Base-by-base conservation (phyloP, 2,113 vertebrate species). In the Galemys pyrenaicus region DNA sequence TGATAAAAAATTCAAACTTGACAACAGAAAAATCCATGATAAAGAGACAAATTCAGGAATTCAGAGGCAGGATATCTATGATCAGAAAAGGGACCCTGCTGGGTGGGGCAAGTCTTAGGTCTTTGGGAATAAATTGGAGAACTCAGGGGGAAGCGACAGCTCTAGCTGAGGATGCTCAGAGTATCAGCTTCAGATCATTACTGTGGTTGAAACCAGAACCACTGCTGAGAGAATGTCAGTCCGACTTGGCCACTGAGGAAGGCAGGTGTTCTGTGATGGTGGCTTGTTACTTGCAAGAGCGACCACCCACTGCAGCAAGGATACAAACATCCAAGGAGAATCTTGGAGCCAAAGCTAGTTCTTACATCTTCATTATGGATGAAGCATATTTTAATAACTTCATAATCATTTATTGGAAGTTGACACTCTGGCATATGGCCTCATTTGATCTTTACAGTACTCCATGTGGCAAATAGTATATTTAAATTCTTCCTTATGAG, bases 291-390 rank as follows among this genome's bases (percentile, higher is more conserved):
- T 46, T 67, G 26, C 28, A 37, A 60, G 35, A 82, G 26, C 60
- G 20, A 9, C 32, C 10, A 11, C 10, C 6, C 2, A 10, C 24
- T 60, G n/a, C 37, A 39, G 6, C 46, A 68, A 8, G 41, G 4
- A 54, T 80, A 20, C 26, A 73, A 68, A 32, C 87, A 87, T 71
- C 35, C 62, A 85, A 77, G 16, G 19, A 54, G 35, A 89, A 68
- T 90, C 15, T 71, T 46, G 67, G 2, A 22, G 17, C 12, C 71
- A 90, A 73, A 87, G 44, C 8, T 79, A 79, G 30, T 67, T 58
- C 35, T 94, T 89, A 35, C 8, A 78, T 90, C 88, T 85, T 84
- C 96, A 89, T 64, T 85, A 95, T 44, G 16, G 85, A 58, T 58
- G 24, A 6, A 62, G 28, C 10, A 44, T 26, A 54, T 86, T 85